phyloP scores from a whole-genome alignment of 2,113 vertebrate species.

The Ameiurus melas region DNA sequence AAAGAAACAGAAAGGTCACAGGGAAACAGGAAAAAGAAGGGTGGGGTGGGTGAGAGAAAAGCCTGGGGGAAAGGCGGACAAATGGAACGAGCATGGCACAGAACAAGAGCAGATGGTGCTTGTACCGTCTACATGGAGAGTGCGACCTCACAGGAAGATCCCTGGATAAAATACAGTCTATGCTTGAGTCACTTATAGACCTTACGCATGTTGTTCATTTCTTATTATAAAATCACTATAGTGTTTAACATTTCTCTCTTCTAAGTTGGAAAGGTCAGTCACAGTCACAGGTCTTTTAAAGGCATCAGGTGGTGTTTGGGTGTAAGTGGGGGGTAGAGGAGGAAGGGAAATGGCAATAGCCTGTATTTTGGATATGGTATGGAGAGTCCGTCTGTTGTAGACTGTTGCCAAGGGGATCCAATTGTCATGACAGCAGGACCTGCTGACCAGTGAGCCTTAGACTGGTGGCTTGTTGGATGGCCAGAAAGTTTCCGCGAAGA shows the following conservation, averaged over 20 bases:
- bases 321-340: background rate
- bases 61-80: background rate
- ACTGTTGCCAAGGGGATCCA: conserved; percentile 51
- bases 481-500: background rate
- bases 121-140: conserved; percentile 12
- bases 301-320: conserved; percentile 2
- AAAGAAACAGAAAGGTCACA: conserved; percentile 20
- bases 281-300: background rate
- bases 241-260: background rate
- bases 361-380: conserved; percentile 21
- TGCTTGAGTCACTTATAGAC: background rate
- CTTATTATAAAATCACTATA: background rate
- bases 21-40: conserved; percentile 19
- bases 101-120: conserved; percentile 36
- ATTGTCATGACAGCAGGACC: conserved; percentile 36
- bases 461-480: background rate
- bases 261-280: background rate
- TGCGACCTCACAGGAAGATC: conserved; percentile 19
- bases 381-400: conserved; percentile 34
- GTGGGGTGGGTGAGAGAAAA: conserved; percentile 24
- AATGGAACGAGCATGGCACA: conserved; percentile 4
- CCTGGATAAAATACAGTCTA: background rate
- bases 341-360: background rate
- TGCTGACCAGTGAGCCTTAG: conserved; percentile 9
- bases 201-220: background rate